Percentiles rank a stretch among this genome's conserved stretches.
Evolutionary conservation across 2,888 invertebrate species (phyloP).

Genomic region (Thecophora atra): DNA sequence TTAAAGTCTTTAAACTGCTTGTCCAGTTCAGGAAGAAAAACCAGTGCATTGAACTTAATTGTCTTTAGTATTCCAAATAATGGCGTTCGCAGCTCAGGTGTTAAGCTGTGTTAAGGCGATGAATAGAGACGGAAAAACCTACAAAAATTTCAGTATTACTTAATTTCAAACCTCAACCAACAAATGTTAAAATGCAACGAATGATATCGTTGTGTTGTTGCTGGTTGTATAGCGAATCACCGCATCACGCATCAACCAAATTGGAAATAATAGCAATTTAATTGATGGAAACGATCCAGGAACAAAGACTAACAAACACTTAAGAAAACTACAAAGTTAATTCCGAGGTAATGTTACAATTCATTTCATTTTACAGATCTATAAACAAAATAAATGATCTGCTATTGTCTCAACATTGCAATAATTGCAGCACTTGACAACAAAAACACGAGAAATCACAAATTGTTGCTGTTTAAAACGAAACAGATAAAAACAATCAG

Average conservation of each 20-base stretch:
- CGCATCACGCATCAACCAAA: no score
- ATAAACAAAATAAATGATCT: no score
- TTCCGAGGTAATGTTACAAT: neutral
- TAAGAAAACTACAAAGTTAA: neutral
- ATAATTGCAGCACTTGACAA: no score
- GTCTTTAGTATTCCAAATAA: neutral
- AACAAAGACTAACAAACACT: no score
- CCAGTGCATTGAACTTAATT: slow-evolving; percentile 5
- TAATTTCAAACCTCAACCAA: neutral
- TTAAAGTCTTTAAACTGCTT: no score
- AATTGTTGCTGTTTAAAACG: neutral
- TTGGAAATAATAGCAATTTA: neutral
- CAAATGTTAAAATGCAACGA: neutral
- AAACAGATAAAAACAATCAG: neutral
- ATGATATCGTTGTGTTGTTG: neutral
- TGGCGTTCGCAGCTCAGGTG: neutral
- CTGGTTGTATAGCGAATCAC: no score
- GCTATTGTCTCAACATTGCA: no score
- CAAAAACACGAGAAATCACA: neutral
- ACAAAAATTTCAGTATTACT: neutral
- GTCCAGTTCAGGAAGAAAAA: slow-evolving; percentile 14
- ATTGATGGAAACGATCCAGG: neutral
- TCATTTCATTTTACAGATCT: no score
- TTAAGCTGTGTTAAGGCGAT: neutral
- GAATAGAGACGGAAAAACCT: neutral